Percentiles rank a stretch among this genome's conserved stretches.
These are phyloP conservation scores for Bolborhynchus lineola DNA, from an alignment of 2,113 vertebrate species.

Conservation along the genomic window DNA sequence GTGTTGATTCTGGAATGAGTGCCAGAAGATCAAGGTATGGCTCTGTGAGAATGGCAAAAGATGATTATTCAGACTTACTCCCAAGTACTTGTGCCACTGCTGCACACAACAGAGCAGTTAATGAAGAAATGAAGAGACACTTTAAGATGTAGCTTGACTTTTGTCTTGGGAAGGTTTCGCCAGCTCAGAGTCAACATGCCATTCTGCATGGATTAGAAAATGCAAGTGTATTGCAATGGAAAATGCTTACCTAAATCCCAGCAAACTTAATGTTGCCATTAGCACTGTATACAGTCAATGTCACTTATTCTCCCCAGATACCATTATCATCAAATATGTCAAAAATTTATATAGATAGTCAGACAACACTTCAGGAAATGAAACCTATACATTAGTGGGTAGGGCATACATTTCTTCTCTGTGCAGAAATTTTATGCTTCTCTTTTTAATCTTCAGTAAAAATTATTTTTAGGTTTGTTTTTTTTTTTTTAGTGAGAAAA, in stretches of 20 bases:
- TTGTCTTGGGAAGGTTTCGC: neutral
- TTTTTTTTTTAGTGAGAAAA: neutral
- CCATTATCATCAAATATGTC: neutral
- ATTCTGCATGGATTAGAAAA: neutral
- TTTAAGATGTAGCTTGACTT: neutral
- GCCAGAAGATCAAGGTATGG: neutral
- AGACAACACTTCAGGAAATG: neutral
- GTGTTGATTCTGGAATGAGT: fast-evolving
- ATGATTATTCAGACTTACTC: neutral
- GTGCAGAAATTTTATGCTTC: neutral
- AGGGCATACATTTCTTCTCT: neutral
- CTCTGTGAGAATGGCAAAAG: neutral
- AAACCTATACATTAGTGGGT: neutral
- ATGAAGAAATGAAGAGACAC: neutral
- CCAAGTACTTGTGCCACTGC: neutral
- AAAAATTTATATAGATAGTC: neutral
- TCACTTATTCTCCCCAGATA: neutral
- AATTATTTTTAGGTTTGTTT: neutral
- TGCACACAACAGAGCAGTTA: neutral
- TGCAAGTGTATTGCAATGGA: neutral
- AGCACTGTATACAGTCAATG: neutral
- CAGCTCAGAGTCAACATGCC: neutral
- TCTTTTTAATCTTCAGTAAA: neutral
- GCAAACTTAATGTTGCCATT: neutral
- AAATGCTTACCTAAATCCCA: neutral